These are phyloP conservation scores for Pangasius krempfi DNA, from an alignment of 2,797 vertebrate genomes.

Conservation along the genomic window DNA sequence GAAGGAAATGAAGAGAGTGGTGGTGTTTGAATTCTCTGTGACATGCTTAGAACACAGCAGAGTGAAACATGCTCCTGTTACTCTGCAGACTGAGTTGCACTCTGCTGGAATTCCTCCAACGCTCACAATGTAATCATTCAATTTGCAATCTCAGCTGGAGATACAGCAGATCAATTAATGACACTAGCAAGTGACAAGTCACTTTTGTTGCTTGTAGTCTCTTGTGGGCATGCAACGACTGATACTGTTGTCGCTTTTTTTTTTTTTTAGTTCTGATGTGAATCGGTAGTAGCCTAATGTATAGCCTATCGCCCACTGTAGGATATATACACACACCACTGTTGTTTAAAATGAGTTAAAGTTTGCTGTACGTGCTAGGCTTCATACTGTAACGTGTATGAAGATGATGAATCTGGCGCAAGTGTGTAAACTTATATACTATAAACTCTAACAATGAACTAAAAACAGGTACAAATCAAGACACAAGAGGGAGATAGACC, in stretches of 20 bases:
- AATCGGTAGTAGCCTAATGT: not conserved
- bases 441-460: too few species aligned
- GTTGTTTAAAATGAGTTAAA: not conserved
- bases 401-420: not conserved
- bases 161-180: not conserved
- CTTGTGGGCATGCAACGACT: not conserved
- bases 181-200: not conserved
- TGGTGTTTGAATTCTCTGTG: constrained; percentile 17
- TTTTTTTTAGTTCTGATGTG: not conserved
- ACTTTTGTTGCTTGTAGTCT: not conserved
- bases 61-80: constrained; percentile 1
- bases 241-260: not conserved
- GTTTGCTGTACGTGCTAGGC: not conserved
- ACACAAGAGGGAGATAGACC: not conserved
- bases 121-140: too few species aligned
- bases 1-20: constrained; percentile 8
- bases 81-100: not conserved
- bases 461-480: not conserved
- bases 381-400: not conserved
- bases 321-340: not conserved
- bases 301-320: not conserved
- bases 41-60: not conserved
- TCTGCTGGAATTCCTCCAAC: constrained; percentile 11
- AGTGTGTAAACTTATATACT: not conserved
- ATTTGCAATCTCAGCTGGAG: constrained; percentile 2